Base-by-base conservation (phyloP, 2,113 vertebrate species). In the Plecturocebus donacophilus region DNA sequence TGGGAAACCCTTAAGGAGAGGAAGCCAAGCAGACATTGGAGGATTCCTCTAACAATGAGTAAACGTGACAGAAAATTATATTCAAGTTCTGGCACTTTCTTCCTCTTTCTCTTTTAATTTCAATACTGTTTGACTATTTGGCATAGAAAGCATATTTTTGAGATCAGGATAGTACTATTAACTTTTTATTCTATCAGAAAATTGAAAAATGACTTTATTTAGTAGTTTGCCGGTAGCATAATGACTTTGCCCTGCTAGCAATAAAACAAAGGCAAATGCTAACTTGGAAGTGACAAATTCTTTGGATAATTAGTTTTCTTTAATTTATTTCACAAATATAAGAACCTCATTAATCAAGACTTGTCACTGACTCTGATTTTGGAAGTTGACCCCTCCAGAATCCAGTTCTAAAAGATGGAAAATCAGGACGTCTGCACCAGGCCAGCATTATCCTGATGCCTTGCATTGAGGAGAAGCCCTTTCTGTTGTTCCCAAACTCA, bases 251-350 rank as follows among this genome's bases (percentile, higher is more conserved):
- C 42, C 61, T 96, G 49, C 83, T 96, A 97, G 96, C 96, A 98
- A 93, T 86, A 95, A 97, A 96, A 97, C 87, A 97, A 96, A 97
- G 84, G 83, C 61, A 92, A 98, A 96, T 42, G 42, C 73, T 97
- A 64, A 19, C 32, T 97, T 96, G 83, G 86, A 98, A 98, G 98
- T 97, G 97, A 97, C 76, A 98, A 27, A 79, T 19, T 0, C 85
- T 91, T 97, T 84, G 47, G 85, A 94, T 93, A 96, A 98, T 97
- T 96, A 91, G 83, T 97, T 97, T 96, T 91, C 42, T 95, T 97
- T 86, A 96, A 58, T 70, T 97, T 71, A 84, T 97, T 97, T 97
- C 45, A 77, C 56, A 97, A 93, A 17, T 75, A 75, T 90, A 75
- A 97, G 0, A 9, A 68, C 71, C 87, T 85, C 58, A 95, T 96